Percentiles rank a stretch among this genome's conserved stretches.
phyloP scores from a whole-genome alignment of 2,797 vertebrate genomes.

The Brachyalestes nurse region DNA sequence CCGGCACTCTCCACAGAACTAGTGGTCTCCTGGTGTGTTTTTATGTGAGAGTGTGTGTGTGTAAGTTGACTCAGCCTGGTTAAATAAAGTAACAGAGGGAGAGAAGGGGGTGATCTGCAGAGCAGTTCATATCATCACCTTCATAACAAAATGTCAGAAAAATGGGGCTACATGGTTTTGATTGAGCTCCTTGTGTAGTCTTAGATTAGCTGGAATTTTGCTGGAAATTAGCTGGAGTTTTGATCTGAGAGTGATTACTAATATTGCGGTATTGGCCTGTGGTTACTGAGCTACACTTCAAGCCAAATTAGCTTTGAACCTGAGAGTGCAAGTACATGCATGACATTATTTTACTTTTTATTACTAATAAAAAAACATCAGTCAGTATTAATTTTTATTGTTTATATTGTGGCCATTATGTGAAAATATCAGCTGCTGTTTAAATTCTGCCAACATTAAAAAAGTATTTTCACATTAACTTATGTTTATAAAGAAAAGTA shows the following conservation, averaged over 20 bases:
- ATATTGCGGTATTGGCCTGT: neutral
- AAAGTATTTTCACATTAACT: neutral
- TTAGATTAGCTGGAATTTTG: neutral
- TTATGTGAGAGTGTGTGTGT: neutral
- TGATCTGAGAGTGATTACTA: neutral
- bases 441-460: neutral
- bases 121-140: neutral
- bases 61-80: neutral
- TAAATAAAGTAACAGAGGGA: neutral
- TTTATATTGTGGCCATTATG: too few relatives aligned
- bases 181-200: neutral
- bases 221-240: neutral
- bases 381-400: too few relatives aligned
- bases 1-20: neutral
- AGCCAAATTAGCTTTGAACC: neutral
- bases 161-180: neutral
- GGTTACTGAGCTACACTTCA: neutral
- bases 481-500: too few relatives aligned
- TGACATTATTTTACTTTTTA: neutral
- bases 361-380: too few relatives aligned
- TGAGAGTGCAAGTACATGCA: neutral
- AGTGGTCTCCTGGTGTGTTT: constrained; percentile 12
- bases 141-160: neutral
- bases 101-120: neutral
- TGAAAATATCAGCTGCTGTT: too few relatives aligned